Evolutionary conservation across 1,140 invertebrate species (phyloP).

Genomic region (Drosophila bifasciata): DNA sequence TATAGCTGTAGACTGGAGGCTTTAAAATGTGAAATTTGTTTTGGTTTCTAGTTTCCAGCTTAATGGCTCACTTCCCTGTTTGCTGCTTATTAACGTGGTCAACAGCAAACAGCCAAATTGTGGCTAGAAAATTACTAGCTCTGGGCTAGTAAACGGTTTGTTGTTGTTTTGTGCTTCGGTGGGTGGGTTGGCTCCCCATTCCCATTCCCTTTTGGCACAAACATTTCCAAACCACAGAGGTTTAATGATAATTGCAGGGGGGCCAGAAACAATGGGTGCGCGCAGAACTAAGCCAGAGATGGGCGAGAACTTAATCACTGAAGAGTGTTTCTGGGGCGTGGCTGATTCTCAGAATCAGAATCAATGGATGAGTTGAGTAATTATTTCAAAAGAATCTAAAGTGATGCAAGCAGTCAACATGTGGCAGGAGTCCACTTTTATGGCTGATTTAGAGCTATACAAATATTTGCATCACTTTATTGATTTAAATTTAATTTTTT

Average conservation of each 20-base stretch:
- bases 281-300: conserved; percentile 17
- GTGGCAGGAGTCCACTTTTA: no score
- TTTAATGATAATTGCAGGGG: conserved; percentile 53
- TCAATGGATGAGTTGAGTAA: no score
- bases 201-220: conserved; percentile 13
- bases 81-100: conserved; percentile 67
- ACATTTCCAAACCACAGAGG: conserved; percentile 1
- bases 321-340: no score
- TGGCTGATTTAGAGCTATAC: no score
- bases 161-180: conserved; percentile 33
- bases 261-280: conserved; percentile 22
- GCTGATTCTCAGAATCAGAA: not conserved
- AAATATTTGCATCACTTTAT: not conserved
- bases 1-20: conserved; percentile 39
- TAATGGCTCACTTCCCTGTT: conserved; percentile 56
- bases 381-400: no score
- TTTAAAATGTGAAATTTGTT: conserved; percentile 11
- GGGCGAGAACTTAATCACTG: conserved; percentile 2
- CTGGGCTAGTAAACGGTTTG: conserved; percentile 45
- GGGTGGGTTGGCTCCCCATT: conserved; percentile 31
- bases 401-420: no score
- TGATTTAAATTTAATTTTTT: not conserved
- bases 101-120: conserved; percentile 64
- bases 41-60: conserved; percentile 22
- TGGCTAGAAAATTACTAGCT: conserved; percentile 39